phyloP scores from a whole-genome alignment of 2,888 invertebrate species.

The Copidosoma aretas region DNA sequence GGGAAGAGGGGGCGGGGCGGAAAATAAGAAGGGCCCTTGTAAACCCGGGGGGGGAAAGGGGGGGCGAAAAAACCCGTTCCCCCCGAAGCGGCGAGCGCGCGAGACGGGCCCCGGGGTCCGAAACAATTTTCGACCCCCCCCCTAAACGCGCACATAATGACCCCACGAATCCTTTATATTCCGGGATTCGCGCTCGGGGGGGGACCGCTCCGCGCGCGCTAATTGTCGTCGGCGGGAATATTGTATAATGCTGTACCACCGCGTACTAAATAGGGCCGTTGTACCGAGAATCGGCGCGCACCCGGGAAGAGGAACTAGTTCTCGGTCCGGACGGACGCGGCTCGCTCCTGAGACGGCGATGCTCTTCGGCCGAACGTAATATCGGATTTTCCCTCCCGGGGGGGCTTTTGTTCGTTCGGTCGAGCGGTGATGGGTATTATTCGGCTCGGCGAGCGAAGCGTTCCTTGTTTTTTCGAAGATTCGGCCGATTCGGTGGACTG shows the following conservation, averaged over 20 bases:
- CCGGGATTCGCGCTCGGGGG: neutral
- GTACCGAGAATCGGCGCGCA: neutral
- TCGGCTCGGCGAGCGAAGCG: no score
- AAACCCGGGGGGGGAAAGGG: no score
- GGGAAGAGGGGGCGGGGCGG: neutral
- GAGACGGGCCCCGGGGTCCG: constrained; percentile 19
- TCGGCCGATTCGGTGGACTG: no score
- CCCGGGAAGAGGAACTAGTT: neutral
- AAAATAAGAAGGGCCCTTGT: neutral
- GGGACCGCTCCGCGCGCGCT: neutral
- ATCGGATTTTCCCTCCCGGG: no score
- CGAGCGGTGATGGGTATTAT: no score
- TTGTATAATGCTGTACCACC: neutral
- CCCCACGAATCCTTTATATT: no score
- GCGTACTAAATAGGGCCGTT: neutral
- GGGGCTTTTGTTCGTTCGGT: no score
- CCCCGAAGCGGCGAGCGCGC: neutral
- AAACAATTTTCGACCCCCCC: constrained; percentile 15
- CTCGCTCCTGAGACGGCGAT: no score
- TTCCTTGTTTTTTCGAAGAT: no score
- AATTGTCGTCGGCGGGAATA: neutral
- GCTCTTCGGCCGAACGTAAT: no score
- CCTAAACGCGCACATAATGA: neutral
- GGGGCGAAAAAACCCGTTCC: no score
- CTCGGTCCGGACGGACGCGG: no score